Evolutionary conservation across 1,140 invertebrate genomes (phyloP), one percentile per base, ranked within the genome.

Genomic region (Ips typographus): DNA sequence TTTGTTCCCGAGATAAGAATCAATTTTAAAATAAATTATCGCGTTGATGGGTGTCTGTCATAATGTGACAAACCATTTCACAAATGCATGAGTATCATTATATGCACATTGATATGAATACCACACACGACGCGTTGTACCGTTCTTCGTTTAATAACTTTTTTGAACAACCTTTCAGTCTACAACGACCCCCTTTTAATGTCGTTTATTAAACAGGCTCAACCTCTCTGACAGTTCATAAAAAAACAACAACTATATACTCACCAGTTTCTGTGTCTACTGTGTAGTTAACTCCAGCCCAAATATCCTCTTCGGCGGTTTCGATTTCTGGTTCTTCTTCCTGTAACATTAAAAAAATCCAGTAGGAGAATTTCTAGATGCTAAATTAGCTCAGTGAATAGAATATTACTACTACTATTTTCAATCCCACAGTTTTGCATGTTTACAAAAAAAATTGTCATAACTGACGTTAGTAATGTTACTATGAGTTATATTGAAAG

Each of bases 201-300:
- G 22, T 22, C 22, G 22, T 22, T 22, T 22, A 22, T 22, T 22
- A 22, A 22, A 22, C 22, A 22, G 22, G 22, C 22, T 22, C 22
- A 22, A 22, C 22, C 22, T 22, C 22, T 22, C 22, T 22, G 22
- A 22, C 22, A 22, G 22, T 22, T 22, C 22, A 22, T 22, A 22
- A 22, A 22, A 22, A 22, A 22, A 22, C 22, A 51, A 65, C 38
- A 57, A 65, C 5, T 49, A 49, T 6, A 39, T 44, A 51, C 78
- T 73, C 61, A 94, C 93, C 93, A 73, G 93, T 95, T 85, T 95
- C 93, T 58, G 90, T 89, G 82, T 95, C 93, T 61, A 94, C 88
- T 64, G 89, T 92, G 79, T 93, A 93, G 2, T 89, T 84, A 4
- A 93, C 83, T 39, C 90, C 91, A 58, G 87, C 87, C 91, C 91